Base-by-base conservation (phyloP, 2,113 vertebrate species). In the Mus spicilegus region DNA sequence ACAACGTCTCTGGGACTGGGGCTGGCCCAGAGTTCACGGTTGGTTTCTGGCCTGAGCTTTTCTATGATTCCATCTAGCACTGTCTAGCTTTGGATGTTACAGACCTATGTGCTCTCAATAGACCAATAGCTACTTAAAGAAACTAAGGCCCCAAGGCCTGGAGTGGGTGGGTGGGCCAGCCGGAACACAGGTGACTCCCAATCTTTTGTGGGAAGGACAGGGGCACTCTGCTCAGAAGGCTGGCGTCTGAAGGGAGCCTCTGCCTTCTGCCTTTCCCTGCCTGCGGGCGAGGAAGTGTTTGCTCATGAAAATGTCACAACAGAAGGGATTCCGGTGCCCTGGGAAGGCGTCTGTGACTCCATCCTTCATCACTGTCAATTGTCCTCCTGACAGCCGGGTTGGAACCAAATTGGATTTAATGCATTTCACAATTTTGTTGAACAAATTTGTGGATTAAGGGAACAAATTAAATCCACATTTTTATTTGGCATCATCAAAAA, bases 391-490 rank as follows among this genome's bases (percentile, higher is more conserved):
- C 96, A 97, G 85, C 90, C 90, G 67, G 86, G 81, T 93, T 95
- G 49, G 95, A 87, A 95, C 93, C 87, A 96, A 97, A 97, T 95
- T 96, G 76, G 93, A 97, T 97, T 97, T 96, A 95, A 56, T 94
- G 65, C 94, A 90, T 97, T 97, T 97, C 96, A 95, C 93, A 97
- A 97, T 96, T 96, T 93, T 94, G 95, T 95, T 93, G 87, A 97
- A 97, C 98, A 97, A 94, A 97, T 98, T 90, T 97, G 89, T 97
- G 96, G 84, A 97, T 97, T 97, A 96, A 97, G 92, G 76, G 90
- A 94, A 78, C 96, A 97, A 96, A 97, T 97, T 75, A 97, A 97
- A 95, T 49, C 91, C 97, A 97, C 82, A 91, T 97, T 97, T 98
- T 96, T 94, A 96, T 95, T 97, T 97, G 96, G 95, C 97, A 94